Percentiles rank a stretch among this genome's conserved stretches.
Conservation (phyloP, 1,140 invertebrate species). For the Aphelinus certus region DNA sequence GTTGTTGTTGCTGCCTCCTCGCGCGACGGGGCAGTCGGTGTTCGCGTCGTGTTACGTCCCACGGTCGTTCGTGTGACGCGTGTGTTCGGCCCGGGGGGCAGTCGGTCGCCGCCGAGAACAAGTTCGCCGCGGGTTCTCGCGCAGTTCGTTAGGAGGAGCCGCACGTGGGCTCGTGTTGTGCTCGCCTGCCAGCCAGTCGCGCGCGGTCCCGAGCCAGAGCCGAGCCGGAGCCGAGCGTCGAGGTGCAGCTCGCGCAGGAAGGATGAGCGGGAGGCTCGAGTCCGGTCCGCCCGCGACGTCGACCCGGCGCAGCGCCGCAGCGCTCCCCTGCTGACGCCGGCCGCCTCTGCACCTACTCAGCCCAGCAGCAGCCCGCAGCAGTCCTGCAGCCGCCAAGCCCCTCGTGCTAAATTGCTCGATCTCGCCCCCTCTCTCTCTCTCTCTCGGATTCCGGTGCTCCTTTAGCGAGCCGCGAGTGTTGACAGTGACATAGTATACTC, state of each 20-base stretch:
- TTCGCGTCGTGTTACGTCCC: slow-evolving; percentile 3
- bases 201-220: background rate
- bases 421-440: too few species aligned
- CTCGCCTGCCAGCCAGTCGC: slow-evolving; percentile 39
- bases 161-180: slow-evolving; percentile 39
- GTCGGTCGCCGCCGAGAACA: slow-evolving; percentile 24
- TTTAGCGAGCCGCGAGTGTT: slow-evolving; percentile 25
- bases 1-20: slow-evolving; percentile 32
- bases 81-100: background rate
- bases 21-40: slow-evolving; percentile 37
- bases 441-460: too few species aligned
- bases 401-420: too few species aligned
- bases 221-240: background rate
- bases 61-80: background rate
- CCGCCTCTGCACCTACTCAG: background rate
- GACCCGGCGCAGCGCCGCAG: slow-evolving; percentile 18
- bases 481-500: slow-evolving; percentile 6
- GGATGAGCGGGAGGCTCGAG: slow-evolving; percentile 28
- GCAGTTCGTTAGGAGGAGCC: slow-evolving; percentile 35
- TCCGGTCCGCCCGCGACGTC: slow-evolving; percentile 32
- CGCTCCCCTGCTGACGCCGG: slow-evolving; percentile 34
- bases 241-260: slow-evolving; percentile 1
- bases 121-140: slow-evolving; percentile 42
- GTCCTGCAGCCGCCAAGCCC: too few species aligned
- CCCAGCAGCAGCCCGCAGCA: background rate